A percentile compares a stretch with the other conserved stretches of the same genome.
Evolutionary conservation across 2,113 vertebrate species (phyloP).

Genomic region (Dryoscopus gambensis): DNA sequence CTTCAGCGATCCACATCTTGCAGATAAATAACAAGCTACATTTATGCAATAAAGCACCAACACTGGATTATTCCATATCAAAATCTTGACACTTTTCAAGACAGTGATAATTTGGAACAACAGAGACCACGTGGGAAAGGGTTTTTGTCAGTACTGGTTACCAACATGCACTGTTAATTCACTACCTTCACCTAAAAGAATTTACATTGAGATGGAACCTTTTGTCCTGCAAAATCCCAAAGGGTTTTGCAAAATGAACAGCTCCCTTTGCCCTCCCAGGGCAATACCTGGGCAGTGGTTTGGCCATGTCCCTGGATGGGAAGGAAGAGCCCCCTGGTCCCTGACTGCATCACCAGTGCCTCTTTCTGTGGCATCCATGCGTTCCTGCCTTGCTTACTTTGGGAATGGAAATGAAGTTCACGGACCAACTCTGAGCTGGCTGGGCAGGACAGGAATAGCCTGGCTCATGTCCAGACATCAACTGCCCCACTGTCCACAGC

Average conservation of each 20-base stretch:
- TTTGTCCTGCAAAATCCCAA: not conserved
- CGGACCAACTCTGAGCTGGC: not conserved
- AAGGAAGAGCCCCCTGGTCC: not conserved
- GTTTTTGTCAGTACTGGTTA: not conserved
- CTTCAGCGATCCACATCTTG: conserved; percentile 21
- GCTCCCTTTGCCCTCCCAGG: not conserved
- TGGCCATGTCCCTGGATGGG: not conserved
- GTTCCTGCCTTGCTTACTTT: not conserved
- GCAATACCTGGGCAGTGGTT: not conserved
- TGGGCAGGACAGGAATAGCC: not conserved
- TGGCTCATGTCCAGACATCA: not conserved
- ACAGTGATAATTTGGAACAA: not conserved
- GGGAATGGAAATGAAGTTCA: not conserved
- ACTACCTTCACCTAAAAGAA: not conserved
- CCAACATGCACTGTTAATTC: not conserved
- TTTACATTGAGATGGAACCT: not conserved
- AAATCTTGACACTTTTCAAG: not conserved
- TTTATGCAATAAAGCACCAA: not conserved
- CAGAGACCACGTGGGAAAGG: not conserved
- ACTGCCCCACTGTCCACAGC: not conserved
- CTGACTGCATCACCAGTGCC: accelerated
- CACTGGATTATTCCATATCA: not conserved
- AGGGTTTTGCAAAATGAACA: not conserved
- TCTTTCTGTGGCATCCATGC: not conserved
- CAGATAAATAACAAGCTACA: not conserved